Base-by-base conservation (phyloP, 2,888 invertebrate species). In the Baccha elongata region DNA sequence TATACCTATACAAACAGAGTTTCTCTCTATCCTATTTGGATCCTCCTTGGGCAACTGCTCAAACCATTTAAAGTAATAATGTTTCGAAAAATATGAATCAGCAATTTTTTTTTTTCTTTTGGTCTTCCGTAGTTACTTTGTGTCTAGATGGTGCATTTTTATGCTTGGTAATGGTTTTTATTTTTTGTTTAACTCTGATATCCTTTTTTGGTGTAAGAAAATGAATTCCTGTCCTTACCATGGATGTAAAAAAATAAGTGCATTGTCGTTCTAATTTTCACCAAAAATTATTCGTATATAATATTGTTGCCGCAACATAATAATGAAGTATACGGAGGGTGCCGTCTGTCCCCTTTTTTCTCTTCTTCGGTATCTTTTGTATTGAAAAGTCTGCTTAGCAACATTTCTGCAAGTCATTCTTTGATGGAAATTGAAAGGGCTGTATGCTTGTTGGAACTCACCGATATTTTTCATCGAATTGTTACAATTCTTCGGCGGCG, bases 251-350 rank as follows among this genome's bases (percentile, higher is more conserved):
- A 52, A 29, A 81, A 64, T 69, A 71, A 76, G 48, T 71, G 76
- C 81, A 81, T 71, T 81, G 71, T 81, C 76, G 81, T 50, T 62
- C 35, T 50, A 81, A 76, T 76, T 71, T 76, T 42, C 32, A 81
- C 37, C 37, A 29, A 62, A 58, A 48, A 37, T 58, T 62, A 5
- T 60, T 37, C 53, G 11, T 67, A 53, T 67, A 67, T 69, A 81
- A 81, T n/a, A n/a, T 81, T 81, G 81, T 81, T 81, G 76, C 81
- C 21, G 81, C 81, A 81, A 76, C 71, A 81, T 71, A 74, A 80
- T 80, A 50, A 64, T 29, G 21, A 19, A 26, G n/a, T n/a, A 29
- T 46, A 32, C 10, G 17, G 29, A 53, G 48, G 55, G 58, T 64
- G 21, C 19, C 19, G 15, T 32, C 29, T 32, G 29, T 7, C 2